Percentiles rank a stretch among this genome's conserved stretches.
Evolutionary conservation across 2,888 invertebrate species (phyloP).

Genomic region (Cataglyphis altisquamis): DNA sequence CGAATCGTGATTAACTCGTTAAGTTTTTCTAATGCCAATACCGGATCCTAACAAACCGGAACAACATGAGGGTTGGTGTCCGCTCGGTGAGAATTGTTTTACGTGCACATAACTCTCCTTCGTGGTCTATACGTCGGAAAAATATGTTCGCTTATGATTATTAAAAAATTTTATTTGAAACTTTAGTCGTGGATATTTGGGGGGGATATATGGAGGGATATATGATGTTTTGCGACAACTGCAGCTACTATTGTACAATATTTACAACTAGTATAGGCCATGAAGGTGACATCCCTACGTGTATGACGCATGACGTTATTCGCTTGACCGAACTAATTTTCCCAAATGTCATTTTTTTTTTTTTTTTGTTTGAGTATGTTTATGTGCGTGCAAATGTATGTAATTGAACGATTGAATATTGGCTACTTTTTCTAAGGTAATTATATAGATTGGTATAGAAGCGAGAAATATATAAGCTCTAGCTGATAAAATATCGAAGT

Average conservation of each 20-base stretch:
- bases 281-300: conserved; percentile 66
- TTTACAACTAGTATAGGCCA: conserved; percentile 58
- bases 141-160: not conserved
- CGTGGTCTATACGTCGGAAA: conserved; percentile 71
- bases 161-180: not conserved
- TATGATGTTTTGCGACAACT: not conserved
- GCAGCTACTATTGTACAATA: not conserved
- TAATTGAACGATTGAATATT: conserved; percentile 35
- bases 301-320: conserved; percentile 67
- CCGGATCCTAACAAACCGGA: conserved; percentile 95
- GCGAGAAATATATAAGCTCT: conserved; percentile 19
- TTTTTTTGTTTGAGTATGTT: conserved; percentile 33
- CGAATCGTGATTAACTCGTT: conserved; percentile 73
- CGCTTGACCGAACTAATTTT: conserved; percentile 40
- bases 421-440: conserved; percentile 40
- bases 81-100: conserved; percentile 90
- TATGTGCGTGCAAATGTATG: conserved; percentile 33
- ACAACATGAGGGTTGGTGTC: conserved; percentile 97
- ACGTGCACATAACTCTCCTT: conserved; percentile 79
- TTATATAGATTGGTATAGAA: conserved; percentile 13
- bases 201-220: not conserved
- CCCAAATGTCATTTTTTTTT: conserved; percentile 29
- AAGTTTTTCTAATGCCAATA: conserved; percentile 90
- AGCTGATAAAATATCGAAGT: conserved; percentile 8
- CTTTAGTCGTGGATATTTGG: not conserved